Conservation (phyloP, 2,888 invertebrate genomes). For the Ormyrus labotus region DNA sequence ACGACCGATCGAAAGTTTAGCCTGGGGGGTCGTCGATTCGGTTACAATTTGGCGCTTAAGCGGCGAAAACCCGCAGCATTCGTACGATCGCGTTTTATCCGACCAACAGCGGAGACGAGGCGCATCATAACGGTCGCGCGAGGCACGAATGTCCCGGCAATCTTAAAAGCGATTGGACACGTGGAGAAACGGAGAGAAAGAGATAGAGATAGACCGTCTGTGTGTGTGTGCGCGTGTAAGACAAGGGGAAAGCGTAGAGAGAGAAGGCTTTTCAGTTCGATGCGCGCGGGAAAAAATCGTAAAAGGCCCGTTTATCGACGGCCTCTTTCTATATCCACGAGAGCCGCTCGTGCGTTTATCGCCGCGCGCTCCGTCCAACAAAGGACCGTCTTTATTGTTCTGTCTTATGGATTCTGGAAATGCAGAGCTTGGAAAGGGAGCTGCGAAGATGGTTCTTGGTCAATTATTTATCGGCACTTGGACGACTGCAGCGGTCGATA, state of each 20-base stretch:
- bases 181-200: slow-evolving; percentile 14
- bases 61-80: not conserved
- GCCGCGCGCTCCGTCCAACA: slow-evolving; percentile 7
- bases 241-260: too few species aligned
- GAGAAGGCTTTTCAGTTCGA: slow-evolving; percentile 16
- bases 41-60: too few species aligned
- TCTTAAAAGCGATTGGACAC: slow-evolving; percentile 53
- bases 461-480: too few species aligned
- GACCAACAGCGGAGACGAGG: slow-evolving; percentile 2
- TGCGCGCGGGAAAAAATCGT: slow-evolving; percentile 26
- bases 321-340: slow-evolving; percentile 9
- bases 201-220: not conserved
- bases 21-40: too few species aligned
- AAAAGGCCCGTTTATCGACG: slow-evolving; percentile 39
- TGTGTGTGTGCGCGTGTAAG: too few species aligned
- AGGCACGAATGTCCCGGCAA: not conserved
- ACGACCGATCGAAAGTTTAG: too few species aligned
- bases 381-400: slow-evolving; percentile 40
- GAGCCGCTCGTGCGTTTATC: slow-evolving; percentile 24
- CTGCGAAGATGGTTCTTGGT: too few species aligned
- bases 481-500: too few species aligned
- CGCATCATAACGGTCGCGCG: slow-evolving; percentile 5
- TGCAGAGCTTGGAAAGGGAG: too few species aligned
- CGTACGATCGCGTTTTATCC: slow-evolving; percentile 43
- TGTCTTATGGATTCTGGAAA: not conserved